Evolutionary conservation across 2,113 vertebrate species (phyloP).

Genomic region (Halichoerus grypus): DNA sequence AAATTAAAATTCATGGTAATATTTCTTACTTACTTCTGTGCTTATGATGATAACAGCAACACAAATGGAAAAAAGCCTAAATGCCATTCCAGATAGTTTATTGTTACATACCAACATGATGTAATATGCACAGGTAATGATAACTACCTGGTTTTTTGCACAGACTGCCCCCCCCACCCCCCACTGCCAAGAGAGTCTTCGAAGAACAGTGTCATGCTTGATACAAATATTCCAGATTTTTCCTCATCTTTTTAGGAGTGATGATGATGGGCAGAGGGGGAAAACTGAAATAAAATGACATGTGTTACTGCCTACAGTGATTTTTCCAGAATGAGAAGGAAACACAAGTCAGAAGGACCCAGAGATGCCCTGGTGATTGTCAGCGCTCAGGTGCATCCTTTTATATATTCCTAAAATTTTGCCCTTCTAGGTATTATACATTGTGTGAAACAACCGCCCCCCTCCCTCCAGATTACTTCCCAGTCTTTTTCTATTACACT

Average conservation of each 20-base stretch:
- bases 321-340: conserved; percentile 20
- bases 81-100: not conserved
- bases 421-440: not conserved
- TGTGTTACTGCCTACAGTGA: not conserved
- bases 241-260: not conserved
- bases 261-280: not conserved
- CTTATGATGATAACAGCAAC: not conserved
- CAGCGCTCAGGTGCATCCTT: not conserved
- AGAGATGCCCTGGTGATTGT: not conserved
- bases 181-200: not conserved
- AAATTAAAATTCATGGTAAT: not conserved
- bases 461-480: not conserved
- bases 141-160: not conserved
- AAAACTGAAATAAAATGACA: not conserved
- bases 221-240: not conserved
- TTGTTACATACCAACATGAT: not conserved
- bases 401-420: not conserved
- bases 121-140: not conserved
- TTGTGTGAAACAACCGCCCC: not conserved
- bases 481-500: not conserved
- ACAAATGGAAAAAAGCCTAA: not conserved
- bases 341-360: not conserved
- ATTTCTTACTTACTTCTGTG: not conserved
- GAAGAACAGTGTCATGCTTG: not conserved
- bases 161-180: not conserved